Evolutionary conservation across 2,797 vertebrate genomes (phyloP).

Genomic region (Anguilla marmorata): DNA sequence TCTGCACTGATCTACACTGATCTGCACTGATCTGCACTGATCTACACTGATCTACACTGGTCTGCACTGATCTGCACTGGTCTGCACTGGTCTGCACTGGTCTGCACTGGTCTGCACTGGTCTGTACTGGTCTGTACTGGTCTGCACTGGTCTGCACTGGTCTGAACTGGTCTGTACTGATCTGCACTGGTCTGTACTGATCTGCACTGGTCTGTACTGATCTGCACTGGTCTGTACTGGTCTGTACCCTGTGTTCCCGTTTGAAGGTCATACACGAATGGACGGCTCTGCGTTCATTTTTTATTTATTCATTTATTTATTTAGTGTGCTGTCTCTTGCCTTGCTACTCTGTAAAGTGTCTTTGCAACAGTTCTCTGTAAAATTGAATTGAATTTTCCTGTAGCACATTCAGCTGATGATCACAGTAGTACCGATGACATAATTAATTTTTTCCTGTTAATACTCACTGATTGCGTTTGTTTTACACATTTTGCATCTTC

Average conservation of each 20-base stretch:
- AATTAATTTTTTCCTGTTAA: background rate
- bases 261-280: background rate
- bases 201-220: background rate
- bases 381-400: background rate
- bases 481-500: background rate
- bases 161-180: background rate
- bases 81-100: too few species aligned
- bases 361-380: too few species aligned
- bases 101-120: too few species aligned
- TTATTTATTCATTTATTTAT: too few species aligned
- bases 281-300: background rate
- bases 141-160: background rate
- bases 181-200: background rate
- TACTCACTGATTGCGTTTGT: background rate
- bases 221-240: too few species aligned
- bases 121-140: too few species aligned
- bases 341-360: too few species aligned
- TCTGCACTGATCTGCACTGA: too few species aligned
- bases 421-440: background rate
- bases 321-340: too few species aligned
- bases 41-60: too few species aligned
- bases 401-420: background rate
- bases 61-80: too few species aligned
- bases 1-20: too few species aligned
- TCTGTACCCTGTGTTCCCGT: background rate